A percentile compares a stretch with the other conserved stretches of the same genome.
Evolutionary conservation across 2,888 invertebrate genomes (phyloP).

Genomic region (Nemurella pictetii): DNA sequence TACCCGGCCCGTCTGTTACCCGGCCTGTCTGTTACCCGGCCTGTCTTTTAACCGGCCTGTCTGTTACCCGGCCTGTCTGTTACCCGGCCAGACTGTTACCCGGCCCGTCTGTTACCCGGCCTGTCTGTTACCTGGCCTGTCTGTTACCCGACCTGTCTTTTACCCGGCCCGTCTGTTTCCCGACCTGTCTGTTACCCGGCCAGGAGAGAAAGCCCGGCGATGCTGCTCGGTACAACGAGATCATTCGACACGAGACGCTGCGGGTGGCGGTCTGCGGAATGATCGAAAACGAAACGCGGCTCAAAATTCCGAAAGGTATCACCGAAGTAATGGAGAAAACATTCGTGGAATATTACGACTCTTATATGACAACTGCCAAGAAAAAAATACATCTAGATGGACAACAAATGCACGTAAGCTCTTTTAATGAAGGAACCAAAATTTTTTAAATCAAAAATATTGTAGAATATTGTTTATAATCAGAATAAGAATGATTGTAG

Average conservation of each 20-base stretch:
- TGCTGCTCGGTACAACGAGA: conserved; percentile 55
- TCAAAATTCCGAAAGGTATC: conserved; percentile 49
- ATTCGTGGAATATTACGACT: conserved; percentile 58
- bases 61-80: too few relatives aligned
- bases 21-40: too few relatives aligned
- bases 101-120: too few relatives aligned
- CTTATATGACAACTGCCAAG: conserved; percentile 54
- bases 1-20: too few relatives aligned
- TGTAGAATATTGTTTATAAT: too few relatives aligned
- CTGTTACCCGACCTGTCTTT: too few relatives aligned
- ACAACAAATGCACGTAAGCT: conserved; percentile 53
- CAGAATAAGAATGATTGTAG: too few relatives aligned
- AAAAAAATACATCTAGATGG: conserved; percentile 52
- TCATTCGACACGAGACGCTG: conserved; percentile 59
- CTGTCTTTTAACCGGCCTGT: too few relatives aligned
- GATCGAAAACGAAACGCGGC: conserved; percentile 53
- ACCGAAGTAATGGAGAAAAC: conserved; percentile 58
- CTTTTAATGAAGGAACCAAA: background rate
- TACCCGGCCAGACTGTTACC: too few relatives aligned
- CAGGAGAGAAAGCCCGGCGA: conserved; percentile 57
- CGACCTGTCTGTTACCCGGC: too few relatives aligned
- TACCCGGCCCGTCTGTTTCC: too few relatives aligned
- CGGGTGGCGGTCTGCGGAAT: conserved; percentile 61
- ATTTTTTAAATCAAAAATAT: background rate
- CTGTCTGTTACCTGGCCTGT: too few relatives aligned